These are phyloP conservation scores for Leptatherina wallacei DNA, from an alignment of 2,797 vertebrate species.

Conservation along the genomic window DNA sequence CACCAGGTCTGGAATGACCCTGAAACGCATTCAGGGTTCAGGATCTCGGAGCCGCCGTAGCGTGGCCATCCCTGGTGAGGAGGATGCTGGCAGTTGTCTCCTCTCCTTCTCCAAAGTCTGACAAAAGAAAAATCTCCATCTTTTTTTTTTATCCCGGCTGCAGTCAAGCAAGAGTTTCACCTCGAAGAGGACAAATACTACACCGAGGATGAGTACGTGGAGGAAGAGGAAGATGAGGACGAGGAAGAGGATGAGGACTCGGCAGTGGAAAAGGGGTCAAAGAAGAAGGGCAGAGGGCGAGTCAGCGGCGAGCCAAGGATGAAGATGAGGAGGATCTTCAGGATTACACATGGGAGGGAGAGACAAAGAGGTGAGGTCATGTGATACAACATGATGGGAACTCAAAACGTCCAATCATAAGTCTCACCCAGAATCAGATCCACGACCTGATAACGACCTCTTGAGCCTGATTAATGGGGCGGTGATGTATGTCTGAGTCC, in stretches of 20 bases:
- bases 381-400: background rate
- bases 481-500: background rate
- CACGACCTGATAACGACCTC: background rate
- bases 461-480: background rate
- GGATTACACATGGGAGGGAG: slow-evolving; percentile 74
- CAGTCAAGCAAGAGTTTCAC: slow-evolving; percentile 80
- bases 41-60: slow-evolving; percentile 56
- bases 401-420: background rate
- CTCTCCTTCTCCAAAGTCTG: background rate
- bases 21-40: slow-evolving; percentile 65
- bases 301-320: slow-evolving; percentile 68
- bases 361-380: slow-evolving; percentile 67
- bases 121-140: background rate
- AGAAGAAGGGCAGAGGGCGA: slow-evolving; percentile 62
- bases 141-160: background rate
- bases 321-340: slow-evolving; percentile 85
- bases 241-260: slow-evolving; percentile 70
- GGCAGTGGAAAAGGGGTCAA: slow-evolving; percentile 62
- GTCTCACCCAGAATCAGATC: background rate
- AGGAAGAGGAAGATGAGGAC: slow-evolving; percentile 80
- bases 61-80: slow-evolving; percentile 65
- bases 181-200: slow-evolving; percentile 81
- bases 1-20: slow-evolving; percentile 80
- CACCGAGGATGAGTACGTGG: slow-evolving; percentile 82
- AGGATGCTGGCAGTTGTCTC: background rate